Conservation (phyloP, 2,797 vertebrate species). For the Diplodus sargus region DNA sequence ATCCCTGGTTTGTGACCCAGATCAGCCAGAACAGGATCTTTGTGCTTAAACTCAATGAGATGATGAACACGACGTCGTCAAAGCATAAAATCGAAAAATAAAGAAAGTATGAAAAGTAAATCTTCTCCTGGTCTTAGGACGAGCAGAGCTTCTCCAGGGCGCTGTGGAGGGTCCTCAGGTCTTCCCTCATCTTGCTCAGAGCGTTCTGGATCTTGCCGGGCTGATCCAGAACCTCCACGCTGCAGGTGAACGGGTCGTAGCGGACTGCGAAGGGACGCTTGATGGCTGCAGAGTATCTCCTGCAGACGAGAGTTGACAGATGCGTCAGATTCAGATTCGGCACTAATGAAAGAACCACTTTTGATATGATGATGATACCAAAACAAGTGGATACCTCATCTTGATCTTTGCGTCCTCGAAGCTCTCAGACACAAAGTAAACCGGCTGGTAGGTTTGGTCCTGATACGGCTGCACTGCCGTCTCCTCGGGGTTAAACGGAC, state of each 20-base stretch:
- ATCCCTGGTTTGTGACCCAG: too few relatives aligned
- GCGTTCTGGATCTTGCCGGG: constrained; percentile 83
- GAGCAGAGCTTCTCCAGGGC: constrained; percentile 85
- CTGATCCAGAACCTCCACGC: constrained; percentile 84
- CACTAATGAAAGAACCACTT: too few relatives aligned
- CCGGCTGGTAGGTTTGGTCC: constrained; percentile 88
- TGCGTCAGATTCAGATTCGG: not conserved
- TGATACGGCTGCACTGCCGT: constrained; percentile 86
- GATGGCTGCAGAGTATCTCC: constrained; percentile 85
- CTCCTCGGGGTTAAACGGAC: constrained; percentile 86
- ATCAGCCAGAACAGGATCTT: too few relatives aligned
- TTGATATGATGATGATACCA: too few relatives aligned
- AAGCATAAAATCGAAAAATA: too few relatives aligned
- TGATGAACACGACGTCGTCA: too few relatives aligned
- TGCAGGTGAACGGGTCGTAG: constrained; percentile 86
- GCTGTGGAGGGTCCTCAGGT: constrained; percentile 83
- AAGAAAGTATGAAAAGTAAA: not conserved
- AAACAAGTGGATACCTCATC: constrained; percentile 68
- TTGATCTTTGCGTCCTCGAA: constrained; percentile 89
- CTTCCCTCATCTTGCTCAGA: constrained; percentile 83
- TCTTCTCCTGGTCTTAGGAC: constrained; percentile 34
- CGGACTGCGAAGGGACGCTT: constrained; percentile 84
- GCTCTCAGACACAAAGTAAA: constrained; percentile 91
- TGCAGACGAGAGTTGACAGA: constrained; percentile 49
- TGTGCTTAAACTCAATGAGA: too few relatives aligned